Evolutionary conservation across 2,113 vertebrate species (phyloP), one percentile per base, ranked within the genome.

Genomic region (Nipponia nippon): DNA sequence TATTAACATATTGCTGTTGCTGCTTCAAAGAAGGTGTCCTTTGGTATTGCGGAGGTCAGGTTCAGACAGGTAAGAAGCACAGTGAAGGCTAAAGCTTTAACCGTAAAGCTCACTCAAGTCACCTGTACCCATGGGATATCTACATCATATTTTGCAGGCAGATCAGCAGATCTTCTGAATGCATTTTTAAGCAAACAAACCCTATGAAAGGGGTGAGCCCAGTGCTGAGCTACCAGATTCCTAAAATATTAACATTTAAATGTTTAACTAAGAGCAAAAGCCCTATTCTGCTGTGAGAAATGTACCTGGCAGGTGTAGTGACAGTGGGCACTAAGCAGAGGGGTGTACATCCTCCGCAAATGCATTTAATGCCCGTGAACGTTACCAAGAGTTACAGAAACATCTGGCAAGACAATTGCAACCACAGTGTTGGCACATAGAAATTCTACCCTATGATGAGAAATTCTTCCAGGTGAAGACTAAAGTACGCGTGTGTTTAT

Each of bases 391-490:
- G 26, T 67, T 69, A 56, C 34, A 12, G 32, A 59, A 87, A 52
- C 7, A 25, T 2, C n/a, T n/a, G 58, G 59, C 17, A 38, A 49
- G 67, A 42, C 0, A 4, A 38, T 20, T 73, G 67, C 55, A 78
- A 11, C 69, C 13, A 1, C 6, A 63, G 32, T 1, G 1, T 17
- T 59, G 53, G 23, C 58, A 29, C 52, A n/a, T 0, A 29, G 50
- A 55, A 77, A 67, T 73, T 47, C 27, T 62, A 3, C 11, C 11
- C 27, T 52, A 5, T 13, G 29, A 52, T 5, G 10, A 53, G 40
- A 72, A 42, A 8, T 65, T 65, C 90, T 58, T 69, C 27, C 67
- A 58, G n/a, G 38, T 83, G 83, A 80, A 61, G 50, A 16, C 14
- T 67, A 5, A 78, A 47, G 38, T 23, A 34, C 0, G 0, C 21